Percentiles rank a stretch among this genome's conserved stretches.
Conservation (phyloP, 2,797 vertebrate genomes). For the Phataginus tricuspis region DNA sequence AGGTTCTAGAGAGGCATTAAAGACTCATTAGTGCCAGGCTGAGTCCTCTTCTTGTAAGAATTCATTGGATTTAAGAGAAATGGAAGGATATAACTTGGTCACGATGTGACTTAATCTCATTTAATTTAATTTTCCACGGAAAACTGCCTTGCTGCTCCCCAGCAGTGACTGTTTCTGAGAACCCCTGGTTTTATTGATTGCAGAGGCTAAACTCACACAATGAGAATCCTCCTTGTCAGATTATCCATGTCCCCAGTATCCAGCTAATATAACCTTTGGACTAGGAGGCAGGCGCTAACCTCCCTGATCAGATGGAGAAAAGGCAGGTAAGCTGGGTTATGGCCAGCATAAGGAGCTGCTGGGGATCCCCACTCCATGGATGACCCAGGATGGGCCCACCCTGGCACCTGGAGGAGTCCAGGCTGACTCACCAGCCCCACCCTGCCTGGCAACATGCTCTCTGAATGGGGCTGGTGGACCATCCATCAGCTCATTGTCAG, state of each 20-base stretch:
- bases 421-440: background rate
- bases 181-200: rapidly evolving
- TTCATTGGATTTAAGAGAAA: background rate
- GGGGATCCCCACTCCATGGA: background rate
- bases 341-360: background rate
- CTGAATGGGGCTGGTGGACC: rapidly evolving
- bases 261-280: too few species aligned
- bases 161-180: background rate
- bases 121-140: background rate
- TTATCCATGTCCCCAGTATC: too few species aligned
- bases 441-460: rapidly evolving
- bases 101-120: background rate
- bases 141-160: background rate
- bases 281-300: too few species aligned
- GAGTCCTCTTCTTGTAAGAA: background rate
- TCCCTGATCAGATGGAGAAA: background rate
- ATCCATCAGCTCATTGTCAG: rapidly evolving
- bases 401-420: background rate
- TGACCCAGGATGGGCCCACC: rapidly evolving
- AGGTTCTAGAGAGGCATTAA: background rate
- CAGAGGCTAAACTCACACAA: rapidly evolving
- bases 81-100: too few species aligned
- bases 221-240: too few species aligned
- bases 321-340: background rate
- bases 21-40: background rate